Evolutionary conservation across 2,113 vertebrate genomes (phyloP).

Genomic region (Craseonycteris thonglongyai): DNA sequence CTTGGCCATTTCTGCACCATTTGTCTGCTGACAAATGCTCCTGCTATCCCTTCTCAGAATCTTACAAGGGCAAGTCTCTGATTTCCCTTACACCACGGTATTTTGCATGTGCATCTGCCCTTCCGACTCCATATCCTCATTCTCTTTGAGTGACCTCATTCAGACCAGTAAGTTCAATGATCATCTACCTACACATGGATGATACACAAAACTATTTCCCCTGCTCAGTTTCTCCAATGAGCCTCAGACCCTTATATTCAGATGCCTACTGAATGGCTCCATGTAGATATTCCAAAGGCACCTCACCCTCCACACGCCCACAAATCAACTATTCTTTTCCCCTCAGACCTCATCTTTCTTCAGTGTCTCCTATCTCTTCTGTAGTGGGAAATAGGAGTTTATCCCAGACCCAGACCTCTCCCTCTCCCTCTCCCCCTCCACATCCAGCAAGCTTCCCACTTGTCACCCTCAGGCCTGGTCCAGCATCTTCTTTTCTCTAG

Average conservation of each 20-base stretch:
- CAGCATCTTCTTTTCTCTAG: not conserved
- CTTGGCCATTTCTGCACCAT: not conserved
- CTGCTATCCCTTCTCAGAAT: not conserved
- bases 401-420: not conserved
- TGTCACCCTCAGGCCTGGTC: not conserved
- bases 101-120: not conserved
- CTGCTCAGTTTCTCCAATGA: not conserved
- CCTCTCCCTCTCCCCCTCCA: rapidly evolving
- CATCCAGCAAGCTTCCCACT: not conserved
- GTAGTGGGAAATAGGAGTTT: not conserved
- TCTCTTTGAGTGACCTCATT: not conserved
- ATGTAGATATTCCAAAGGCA: not conserved
- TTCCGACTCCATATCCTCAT: not conserved
- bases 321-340: not conserved
- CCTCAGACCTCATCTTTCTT: not conserved
- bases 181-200: not conserved
- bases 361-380: not conserved
- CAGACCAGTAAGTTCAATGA: not conserved
- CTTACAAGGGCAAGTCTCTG: not conserved
- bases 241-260: not conserved
- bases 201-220: not conserved
- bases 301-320: not conserved
- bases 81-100: not conserved
- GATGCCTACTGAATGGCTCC: not conserved
- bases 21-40: not conserved